Percentiles rank a stretch among this genome's conserved stretches.
phyloP scores from a whole-genome alignment of 2,113 vertebrate genomes.

The Chionis minor region DNA sequence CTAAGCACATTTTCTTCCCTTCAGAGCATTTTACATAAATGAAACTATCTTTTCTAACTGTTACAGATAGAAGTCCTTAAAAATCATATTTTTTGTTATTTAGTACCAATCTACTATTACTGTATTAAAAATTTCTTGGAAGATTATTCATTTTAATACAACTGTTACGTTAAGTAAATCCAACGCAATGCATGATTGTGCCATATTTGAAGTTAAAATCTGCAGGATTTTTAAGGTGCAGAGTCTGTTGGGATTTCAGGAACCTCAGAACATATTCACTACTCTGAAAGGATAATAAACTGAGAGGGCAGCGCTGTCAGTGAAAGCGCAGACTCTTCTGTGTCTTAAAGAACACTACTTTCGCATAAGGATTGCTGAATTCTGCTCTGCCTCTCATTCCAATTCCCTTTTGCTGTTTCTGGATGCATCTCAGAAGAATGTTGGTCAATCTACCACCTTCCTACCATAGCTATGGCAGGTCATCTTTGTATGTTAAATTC shows the following conservation, averaged over 20 bases:
- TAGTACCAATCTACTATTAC: background rate
- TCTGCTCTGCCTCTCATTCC: background rate
- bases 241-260: background rate
- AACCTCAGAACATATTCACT: background rate
- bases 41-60: background rate
- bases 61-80: background rate
- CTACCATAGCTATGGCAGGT: background rate
- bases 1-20: constrained; percentile 20
- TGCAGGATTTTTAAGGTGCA: background rate
- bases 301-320: background rate
- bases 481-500: background rate
- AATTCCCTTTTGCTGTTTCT: background rate
- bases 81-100: background rate
- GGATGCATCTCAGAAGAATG: background rate
- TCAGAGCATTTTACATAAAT: background rate
- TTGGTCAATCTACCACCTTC: background rate
- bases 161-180: background rate
- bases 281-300: background rate
- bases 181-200: background rate
- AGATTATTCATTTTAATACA: background rate
- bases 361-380: background rate
- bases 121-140: background rate
- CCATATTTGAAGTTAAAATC: background rate
- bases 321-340: background rate
- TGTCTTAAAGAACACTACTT: background rate